Base-by-base conservation (phyloP, 2,113 vertebrate species). In the Lasiurus cinereus region DNA sequence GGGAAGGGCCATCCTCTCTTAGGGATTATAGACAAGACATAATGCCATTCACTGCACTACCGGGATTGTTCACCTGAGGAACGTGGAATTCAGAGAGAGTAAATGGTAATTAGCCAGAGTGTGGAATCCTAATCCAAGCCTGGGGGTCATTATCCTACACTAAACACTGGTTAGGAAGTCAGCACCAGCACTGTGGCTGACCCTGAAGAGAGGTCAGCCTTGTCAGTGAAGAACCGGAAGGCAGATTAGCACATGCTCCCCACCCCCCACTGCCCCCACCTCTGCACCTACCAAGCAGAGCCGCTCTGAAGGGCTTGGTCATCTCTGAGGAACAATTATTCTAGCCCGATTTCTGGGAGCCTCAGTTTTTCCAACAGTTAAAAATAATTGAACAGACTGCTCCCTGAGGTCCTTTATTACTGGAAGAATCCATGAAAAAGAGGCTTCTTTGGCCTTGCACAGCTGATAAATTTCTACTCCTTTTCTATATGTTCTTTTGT, bases 201-300 rank as follows among this genome's bases (percentile, higher is more conserved):
- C 31, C 52, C 64, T 5, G 2, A 46, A 33, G 2, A 54, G 27
- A 78, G 29, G 18, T 22, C 7, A 11, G 3, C 1, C 1, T 48
- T 2, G 3, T 5, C 6, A 7, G 2, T 0, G 14, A 18, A 24
- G 22, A 66, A 33, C 5, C 19, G 31, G n/a, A 62, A 59, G 19
- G 3, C 16, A 18, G 8, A 11, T 16, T 22, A 52, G 3, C 24
- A 16, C 10, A 0, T 13, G 15, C 6, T 43, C 9, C 8, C 6
- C 10, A 8, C 3, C 24, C 27, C 7, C 0, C 16, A 10, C 10
- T 1, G 6, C 4, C 29, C 50, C 2, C 2, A 19, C 2, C 15
- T 67, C 24, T 43, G 3, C 8, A 24, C 13, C n/a, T 64, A 11
- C 2, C 11, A 73, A 18, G 1, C 12, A 15, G 18, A 62, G 4